These are phyloP conservation scores for Neoniphon sammara DNA, from an alignment of 2,797 vertebrate species.

Conservation along the genomic window DNA sequence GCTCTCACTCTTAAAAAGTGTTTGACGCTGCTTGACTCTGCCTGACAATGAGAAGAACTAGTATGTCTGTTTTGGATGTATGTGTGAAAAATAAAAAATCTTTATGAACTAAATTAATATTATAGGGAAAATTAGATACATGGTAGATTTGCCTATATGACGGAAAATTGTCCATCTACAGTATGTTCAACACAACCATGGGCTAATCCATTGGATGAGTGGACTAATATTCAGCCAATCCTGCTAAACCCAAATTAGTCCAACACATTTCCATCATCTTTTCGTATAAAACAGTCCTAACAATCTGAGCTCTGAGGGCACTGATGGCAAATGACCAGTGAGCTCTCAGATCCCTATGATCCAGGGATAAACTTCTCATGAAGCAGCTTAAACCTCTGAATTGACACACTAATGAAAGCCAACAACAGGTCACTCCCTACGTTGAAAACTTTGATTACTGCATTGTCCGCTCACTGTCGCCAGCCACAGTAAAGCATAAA, in stretches of 20 bases:
- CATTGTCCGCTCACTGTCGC: conserved; percentile 27
- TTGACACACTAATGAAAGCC: conserved; percentile 75
- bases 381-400: conserved; percentile 74
- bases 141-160: conserved; percentile 38
- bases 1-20: conserved; percentile 54
- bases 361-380: conserved; percentile 76
- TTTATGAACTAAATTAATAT: conserved; percentile 20
- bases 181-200: conserved; percentile 58
- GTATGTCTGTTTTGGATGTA: conserved; percentile 2
- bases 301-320: conserved; percentile 71
- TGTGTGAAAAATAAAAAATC: conserved; percentile 3
- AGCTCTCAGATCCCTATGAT: conserved; percentile 77
- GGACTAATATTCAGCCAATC: conserved; percentile 81
- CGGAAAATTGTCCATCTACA: conserved; percentile 53
- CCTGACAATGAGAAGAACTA: conserved; percentile 19
- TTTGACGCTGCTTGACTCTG: conserved; percentile 43
- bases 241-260: conserved; percentile 82
- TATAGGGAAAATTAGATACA: conserved; percentile 25
- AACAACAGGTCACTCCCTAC: conserved; percentile 72
- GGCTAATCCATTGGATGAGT: conserved; percentile 79
- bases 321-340: conserved; percentile 73
- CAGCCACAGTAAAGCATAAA: background rate
- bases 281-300: conserved; percentile 70
- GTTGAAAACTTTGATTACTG: conserved; percentile 60
- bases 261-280: conserved; percentile 80